Percentiles rank a stretch among this genome's conserved stretches.
Evolutionary conservation across 1,140 invertebrate species (phyloP).

Genomic region (Lutraria rhynchaena): DNA sequence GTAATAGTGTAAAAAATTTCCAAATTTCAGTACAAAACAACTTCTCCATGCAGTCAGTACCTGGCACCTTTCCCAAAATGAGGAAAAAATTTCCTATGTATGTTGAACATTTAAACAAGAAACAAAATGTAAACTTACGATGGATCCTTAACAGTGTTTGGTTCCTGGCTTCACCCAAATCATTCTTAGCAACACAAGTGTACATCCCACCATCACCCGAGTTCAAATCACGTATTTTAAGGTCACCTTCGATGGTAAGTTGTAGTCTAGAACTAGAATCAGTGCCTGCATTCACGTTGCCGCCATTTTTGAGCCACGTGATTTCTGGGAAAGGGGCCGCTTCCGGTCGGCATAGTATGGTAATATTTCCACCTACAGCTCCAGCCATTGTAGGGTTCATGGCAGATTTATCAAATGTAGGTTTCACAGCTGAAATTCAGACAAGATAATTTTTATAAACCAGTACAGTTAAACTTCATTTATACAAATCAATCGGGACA

Average conservation of each 20-base stretch:
- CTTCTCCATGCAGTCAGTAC: no score
- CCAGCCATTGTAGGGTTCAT: constrained; percentile 93
- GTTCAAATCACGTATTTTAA: constrained; percentile 73
- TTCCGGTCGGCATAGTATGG: constrained; percentile 95
- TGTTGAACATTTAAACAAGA: no score
- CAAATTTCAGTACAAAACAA: no score
- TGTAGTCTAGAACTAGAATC: constrained; percentile 60
- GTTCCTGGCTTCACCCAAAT: constrained; percentile 61
- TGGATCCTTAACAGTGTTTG: constrained; percentile 60
- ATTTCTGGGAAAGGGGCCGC: constrained; percentile 95
- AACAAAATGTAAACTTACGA: no score
- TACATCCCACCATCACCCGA: constrained; percentile 79
- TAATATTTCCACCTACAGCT: constrained; percentile 94
- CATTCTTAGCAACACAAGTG: constrained; percentile 79
- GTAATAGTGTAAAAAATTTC: no score
- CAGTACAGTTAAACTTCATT: no score
- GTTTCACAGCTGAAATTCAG: constrained; percentile 87
- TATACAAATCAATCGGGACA: no score
- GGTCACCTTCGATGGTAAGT: constrained; percentile 72
- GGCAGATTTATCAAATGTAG: constrained; percentile 94
- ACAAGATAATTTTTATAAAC: no score
- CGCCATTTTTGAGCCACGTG: constrained; percentile 95
- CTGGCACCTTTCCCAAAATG: no score
- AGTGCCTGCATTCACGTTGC: constrained; percentile 85
- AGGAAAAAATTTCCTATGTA: no score